These are phyloP conservation scores for Menura novaehollandiae DNA, from an alignment of 2,113 vertebrate genomes.

Conservation along the genomic window DNA sequence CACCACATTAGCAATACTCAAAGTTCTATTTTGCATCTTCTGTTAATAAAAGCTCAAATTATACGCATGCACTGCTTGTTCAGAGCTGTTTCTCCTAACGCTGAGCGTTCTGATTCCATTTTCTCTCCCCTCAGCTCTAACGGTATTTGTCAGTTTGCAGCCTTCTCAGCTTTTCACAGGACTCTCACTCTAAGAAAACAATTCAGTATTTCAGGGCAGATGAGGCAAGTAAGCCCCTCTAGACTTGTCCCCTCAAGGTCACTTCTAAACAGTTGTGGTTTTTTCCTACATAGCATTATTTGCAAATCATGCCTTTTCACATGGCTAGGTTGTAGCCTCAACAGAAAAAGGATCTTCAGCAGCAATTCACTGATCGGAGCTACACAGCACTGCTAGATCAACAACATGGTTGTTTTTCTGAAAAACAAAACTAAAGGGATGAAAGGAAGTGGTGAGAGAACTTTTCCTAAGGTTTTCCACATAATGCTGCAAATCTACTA, in stretches of 20 bases:
- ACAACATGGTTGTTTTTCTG: neutral
- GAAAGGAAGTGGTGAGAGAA: slow-evolving; percentile 18
- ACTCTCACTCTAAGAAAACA: slow-evolving; percentile 43
- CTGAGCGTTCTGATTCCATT: neutral
- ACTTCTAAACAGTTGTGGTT: slow-evolving; percentile 16
- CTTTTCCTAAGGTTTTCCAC: slow-evolving; percentile 30
- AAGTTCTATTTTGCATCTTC: neutral
- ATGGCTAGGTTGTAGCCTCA: neutral
- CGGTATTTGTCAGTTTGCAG: slow-evolving; percentile 25
- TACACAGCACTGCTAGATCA: neutral
- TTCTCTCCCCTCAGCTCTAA: neutral
- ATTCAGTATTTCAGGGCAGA: slow-evolving; percentile 39
- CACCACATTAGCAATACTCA: neutral
- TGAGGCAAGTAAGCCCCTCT: neutral
- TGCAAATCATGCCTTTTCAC: slow-evolving; percentile 28
- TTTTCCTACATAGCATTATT: neutral
- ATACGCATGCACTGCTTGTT: neutral
- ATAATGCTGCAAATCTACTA: neutral
- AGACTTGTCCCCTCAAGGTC: slow-evolving; percentile 60
- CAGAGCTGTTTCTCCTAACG: neutral
- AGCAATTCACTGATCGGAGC: neutral
- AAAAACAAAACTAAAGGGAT: neutral
- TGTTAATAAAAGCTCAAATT: neutral
- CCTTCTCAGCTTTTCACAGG: slow-evolving; percentile 33
- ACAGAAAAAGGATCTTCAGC: slow-evolving; percentile 13